Percentiles rank a stretch among this genome's conserved stretches.
phyloP scores from a whole-genome alignment of 2,888 invertebrate genomes.

The Drosophila barbarae region DNA sequence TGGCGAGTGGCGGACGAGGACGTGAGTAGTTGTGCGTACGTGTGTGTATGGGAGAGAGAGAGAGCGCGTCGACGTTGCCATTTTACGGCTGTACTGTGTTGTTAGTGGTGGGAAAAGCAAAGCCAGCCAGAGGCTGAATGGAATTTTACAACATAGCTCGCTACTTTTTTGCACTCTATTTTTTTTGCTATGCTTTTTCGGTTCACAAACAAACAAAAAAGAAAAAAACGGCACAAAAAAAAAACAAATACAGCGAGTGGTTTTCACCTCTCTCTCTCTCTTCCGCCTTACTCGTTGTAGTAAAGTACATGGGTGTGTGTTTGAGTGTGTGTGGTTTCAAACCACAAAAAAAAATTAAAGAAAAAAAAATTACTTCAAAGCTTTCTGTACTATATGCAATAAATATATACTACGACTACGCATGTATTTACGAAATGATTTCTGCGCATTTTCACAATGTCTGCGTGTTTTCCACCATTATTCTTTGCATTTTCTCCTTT shows the following conservation, averaged over 20 bases:
- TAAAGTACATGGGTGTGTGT: conserved; percentile 13
- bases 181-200: conserved; percentile 13
- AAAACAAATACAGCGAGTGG: conserved; percentile 36
- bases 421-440: conserved; percentile 48
- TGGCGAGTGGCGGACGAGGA: conserved; percentile 61
- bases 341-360: conserved; percentile 51
- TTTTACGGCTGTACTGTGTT: conserved; percentile 36
- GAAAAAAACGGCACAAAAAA: conserved; percentile 17
- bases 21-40: conserved; percentile 35
- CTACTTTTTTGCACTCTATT: conserved; percentile 23
- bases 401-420: conserved; percentile 44
- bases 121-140: conserved; percentile 36
- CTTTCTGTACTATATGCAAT: conserved; percentile 43
- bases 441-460: conserved; percentile 59
- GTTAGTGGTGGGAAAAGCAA: conserved; percentile 29
- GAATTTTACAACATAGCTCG: conserved; percentile 36
- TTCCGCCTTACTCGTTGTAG: conserved; percentile 23
- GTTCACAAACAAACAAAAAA: conserved; percentile 13
- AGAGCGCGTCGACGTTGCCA: conserved; percentile 31
- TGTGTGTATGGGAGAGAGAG: conserved; percentile 5
- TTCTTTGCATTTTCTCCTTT: conserved; percentile 55
- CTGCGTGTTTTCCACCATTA: conserved; percentile 65
- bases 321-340: conserved; percentile 17
- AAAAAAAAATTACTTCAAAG: conserved; percentile 44
- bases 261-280: conserved; percentile 17